Base-by-base conservation (phyloP, 2,797 vertebrate species). In the Bucorvus abyssinicus region DNA sequence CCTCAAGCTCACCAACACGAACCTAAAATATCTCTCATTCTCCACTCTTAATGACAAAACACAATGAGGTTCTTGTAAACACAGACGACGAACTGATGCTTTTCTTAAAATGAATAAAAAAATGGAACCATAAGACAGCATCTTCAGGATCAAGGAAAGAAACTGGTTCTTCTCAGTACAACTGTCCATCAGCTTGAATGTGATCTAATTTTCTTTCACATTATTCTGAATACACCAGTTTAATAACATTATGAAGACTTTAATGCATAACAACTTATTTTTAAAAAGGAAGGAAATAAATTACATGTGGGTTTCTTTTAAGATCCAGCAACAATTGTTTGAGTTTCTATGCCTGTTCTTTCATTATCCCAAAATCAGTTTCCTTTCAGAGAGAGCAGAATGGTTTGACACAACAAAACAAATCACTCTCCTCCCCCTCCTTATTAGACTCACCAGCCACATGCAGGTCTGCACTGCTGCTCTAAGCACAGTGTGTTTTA, bases 301-400 rank as follows among this genome's bases (percentile, higher is more conserved):
- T 97, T 90, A 93, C 92, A 89, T 65, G 50, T 92, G 55, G 8
- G 57, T 68, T 94, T 83, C 79, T 81, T 93, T 90, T 88, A 96
- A 95, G 83, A 85, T 44, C 26, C 38, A 63, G 40, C 22, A 93
- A 61, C 70, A 64, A 95, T 94, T 96, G 88, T 96, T 92, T 93
- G 69, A 95, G 69, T 79, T 88, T 87, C 83, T 95, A 77, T 94
- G 84, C 61, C 89, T 86, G 88, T 93, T 93, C 84, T 94, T 96
- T 94, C 81, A 96, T 97, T 94, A 95, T 81, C 84, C 78, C 68
- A 83, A 97, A 96, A 97, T 89, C 82, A 96, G 90, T 95, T 95
- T 93, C 91, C 83, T 94, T 97, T 97, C 96, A 96, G 92, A 91
- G 71, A 53, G 32, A 45, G 86, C 70, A 96, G 86, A 96, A 97